These are phyloP conservation scores for Apodemia hepburni DNA, from an alignment of 2,888 invertebrate species.

Conservation along the genomic window DNA sequence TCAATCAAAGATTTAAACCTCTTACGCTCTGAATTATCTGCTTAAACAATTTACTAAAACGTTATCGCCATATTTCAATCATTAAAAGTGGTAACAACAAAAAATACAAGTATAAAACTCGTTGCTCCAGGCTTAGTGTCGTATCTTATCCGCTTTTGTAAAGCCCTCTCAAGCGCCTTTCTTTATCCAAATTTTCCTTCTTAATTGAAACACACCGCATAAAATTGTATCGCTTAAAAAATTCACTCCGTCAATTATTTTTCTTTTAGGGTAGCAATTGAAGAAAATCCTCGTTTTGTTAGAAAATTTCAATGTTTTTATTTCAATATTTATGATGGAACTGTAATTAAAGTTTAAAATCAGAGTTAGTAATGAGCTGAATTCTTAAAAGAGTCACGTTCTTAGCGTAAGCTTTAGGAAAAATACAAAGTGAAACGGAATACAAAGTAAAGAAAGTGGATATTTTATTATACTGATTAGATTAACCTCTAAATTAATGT, in stretches of 20 bases:
- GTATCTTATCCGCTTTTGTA: constrained; percentile 29
- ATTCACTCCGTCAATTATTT: constrained; percentile 52
- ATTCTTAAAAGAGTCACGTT: neutral
- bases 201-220: constrained; percentile 43
- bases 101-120: constrained; percentile 26
- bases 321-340: constrained; percentile 5
- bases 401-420: neutral
- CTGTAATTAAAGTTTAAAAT: constrained; percentile 11
- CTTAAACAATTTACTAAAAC: neutral
- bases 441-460: neutral
- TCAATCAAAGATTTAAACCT: too few relatives aligned
- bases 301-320: constrained; percentile 12
- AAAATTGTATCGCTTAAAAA: constrained; percentile 48
- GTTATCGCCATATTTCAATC: constrained; percentile 18
- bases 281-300: constrained; percentile 15
- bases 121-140: constrained; percentile 28
- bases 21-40: too few relatives aligned
- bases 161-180: constrained; percentile 29
- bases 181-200: constrained; percentile 35
- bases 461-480: neutral
- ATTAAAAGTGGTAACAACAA: constrained; percentile 16
- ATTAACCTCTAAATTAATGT: neutral
- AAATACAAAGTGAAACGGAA: neutral
- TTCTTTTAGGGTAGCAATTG: constrained; percentile 27
- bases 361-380: neutral